Conservation (phyloP, 2,888 invertebrate species). For the Heteropelma amictum region DNA sequence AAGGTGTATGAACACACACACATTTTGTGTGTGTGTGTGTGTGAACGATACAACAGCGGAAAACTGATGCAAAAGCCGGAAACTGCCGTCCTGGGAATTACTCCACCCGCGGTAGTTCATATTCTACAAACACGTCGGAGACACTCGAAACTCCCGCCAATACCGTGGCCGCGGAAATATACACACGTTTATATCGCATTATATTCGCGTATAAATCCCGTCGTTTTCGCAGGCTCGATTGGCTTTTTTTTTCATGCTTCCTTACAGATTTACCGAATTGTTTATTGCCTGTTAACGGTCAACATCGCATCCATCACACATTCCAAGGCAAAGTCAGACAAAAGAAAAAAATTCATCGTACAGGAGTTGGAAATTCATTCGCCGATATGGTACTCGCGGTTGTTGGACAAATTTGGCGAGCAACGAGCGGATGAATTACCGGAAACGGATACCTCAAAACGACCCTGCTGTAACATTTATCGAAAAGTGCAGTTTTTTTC, state of each 20-base stretch:
- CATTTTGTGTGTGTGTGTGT: neutral
- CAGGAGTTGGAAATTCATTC: too few relatives aligned
- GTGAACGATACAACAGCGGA: conserved; percentile 21
- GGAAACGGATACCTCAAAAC: too few relatives aligned
- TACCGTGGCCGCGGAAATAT: conserved; percentile 37
- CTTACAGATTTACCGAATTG: too few relatives aligned
- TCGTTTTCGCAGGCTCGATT: conserved; percentile 6
- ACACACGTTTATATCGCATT: conserved; percentile 35
- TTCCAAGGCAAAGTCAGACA: too few relatives aligned
- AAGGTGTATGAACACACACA: neutral
- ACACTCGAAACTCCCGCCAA: conserved; percentile 22
- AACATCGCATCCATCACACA: too few relatives aligned
- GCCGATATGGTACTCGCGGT: too few relatives aligned
- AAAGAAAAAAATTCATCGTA: too few relatives aligned
- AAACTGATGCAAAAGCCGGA: conserved; percentile 49
- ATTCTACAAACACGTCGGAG: conserved; percentile 22
- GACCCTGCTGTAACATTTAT: too few relatives aligned
- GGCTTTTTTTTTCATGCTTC: neutral
- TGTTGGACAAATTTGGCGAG: too few relatives aligned
- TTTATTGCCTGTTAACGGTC: too few relatives aligned
- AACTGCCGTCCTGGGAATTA: conserved; percentile 51
- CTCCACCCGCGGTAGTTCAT: neutral
- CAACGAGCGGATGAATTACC: too few relatives aligned
- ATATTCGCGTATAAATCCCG: neutral
- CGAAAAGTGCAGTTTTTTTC: too few relatives aligned